phyloP scores from a whole-genome alignment of 2,888 invertebrate species.

The Sesamia inferens region DNA sequence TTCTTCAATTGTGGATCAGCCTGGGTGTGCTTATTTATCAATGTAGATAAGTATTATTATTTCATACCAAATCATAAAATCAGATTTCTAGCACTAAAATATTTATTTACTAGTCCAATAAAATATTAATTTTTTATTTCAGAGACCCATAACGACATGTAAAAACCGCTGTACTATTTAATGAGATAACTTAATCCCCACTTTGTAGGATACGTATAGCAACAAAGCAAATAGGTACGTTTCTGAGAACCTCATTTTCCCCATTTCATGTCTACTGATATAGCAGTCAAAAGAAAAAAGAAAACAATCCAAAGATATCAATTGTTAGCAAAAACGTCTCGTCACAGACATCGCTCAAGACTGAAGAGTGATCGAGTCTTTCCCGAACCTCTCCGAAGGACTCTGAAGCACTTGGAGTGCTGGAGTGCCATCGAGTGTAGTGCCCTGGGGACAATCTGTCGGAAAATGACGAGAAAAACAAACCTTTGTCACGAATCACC shows the following conservation, averaged over 20 bases:
- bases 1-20: too few species aligned
- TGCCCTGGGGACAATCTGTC: slow-evolving; percentile 74
- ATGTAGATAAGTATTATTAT: too few species aligned
- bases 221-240: background rate
- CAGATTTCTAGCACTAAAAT: too few species aligned
- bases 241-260: background rate
- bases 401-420: slow-evolving; percentile 64
- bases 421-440: slow-evolving; percentile 65
- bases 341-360: slow-evolving; percentile 45
- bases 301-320: slow-evolving; percentile 44
- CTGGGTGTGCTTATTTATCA: too few species aligned
- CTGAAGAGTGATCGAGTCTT: slow-evolving; percentile 66
- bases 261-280: background rate
- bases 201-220: background rate
- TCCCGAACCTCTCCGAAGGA: slow-evolving; percentile 58
- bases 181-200: too few species aligned
- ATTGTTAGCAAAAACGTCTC: slow-evolving; percentile 54
- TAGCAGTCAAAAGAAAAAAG: slow-evolving; percentile 8
- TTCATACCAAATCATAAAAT: too few species aligned
- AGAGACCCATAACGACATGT: too few species aligned
- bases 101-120: too few species aligned
- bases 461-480: slow-evolving; percentile 85
- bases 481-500: slow-evolving; percentile 71
- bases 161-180: too few species aligned
- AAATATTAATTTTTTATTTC: too few species aligned